A percentile compares a stretch with the other conserved stretches of the same genome.
phyloP scores from a whole-genome alignment of 2,113 vertebrate genomes.

The Origma solitaria region DNA sequence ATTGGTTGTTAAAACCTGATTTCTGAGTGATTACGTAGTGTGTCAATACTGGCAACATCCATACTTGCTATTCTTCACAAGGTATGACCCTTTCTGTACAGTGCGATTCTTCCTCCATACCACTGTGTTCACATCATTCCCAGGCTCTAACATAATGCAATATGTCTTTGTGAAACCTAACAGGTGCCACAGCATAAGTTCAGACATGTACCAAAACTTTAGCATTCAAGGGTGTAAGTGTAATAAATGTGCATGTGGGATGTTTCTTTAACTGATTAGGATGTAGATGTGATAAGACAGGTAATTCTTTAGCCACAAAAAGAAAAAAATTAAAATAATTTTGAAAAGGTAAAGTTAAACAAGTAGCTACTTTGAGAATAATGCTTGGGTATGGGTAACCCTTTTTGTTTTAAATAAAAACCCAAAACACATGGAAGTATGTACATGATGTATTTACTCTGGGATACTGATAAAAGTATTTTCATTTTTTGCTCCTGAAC shows the following conservation, averaged over 20 bases:
- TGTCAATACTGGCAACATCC: background rate
- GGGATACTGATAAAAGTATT: background rate
- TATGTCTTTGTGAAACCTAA: background rate
- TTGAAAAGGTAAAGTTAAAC: background rate
- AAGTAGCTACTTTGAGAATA: background rate
- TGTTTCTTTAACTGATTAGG: background rate
- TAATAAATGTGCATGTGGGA: background rate
- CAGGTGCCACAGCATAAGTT: background rate
- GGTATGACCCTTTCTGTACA: background rate
- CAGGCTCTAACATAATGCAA: background rate
- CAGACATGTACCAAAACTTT: background rate
- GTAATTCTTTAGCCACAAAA: background rate
- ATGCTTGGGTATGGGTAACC: background rate
- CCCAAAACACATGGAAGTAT: background rate
- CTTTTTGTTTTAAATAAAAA: background rate
- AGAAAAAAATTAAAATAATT: background rate
- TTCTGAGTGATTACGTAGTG: background rate
- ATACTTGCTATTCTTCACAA: background rate
- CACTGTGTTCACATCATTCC: background rate
- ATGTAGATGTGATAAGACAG: background rate
- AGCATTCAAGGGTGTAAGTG: background rate
- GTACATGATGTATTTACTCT: background rate
- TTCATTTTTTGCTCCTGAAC: background rate
- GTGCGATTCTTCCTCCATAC: background rate
- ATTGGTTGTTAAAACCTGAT: background rate